Base-by-base conservation (phyloP, 2,113 vertebrate genomes). In the Polypterus senegalus region DNA sequence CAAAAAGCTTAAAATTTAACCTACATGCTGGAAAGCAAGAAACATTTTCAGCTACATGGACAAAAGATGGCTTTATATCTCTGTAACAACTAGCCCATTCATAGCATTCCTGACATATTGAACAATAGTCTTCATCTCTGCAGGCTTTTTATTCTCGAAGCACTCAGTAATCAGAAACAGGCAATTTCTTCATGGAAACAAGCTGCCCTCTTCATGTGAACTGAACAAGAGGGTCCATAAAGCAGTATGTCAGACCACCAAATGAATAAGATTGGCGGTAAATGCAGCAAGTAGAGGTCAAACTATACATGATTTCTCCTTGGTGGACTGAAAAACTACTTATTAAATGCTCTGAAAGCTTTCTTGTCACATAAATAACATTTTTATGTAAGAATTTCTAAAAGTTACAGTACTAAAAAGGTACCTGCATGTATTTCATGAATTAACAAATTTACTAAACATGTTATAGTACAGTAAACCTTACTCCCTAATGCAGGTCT, bases 61-160 rank as follows among this genome's bases (percentile, higher is more conserved):
- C 61, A 62, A 54, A 62, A 62, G 61, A 49, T 44, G 61, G 8
- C 48, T 62, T 62, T 51, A 54, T 54, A 54, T 46, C 11, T 46
- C 43, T 43, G 6, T 5, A 61, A 61, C 61, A 62, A 49, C 9
- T 53, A 54, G 43, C 45, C 51, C 49, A 54, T 53, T 54, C 9
- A 62, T 10, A 10, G 59, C 27, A 5, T 45, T 7, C 59, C 43
- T 52, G 46, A 45, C 58, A 54, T 47, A 43, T 10, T 55, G 47
- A 60, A 48, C 44, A 54, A 10, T 8, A 47, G 49, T 11, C 43
- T 46, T 52, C 7, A 52, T 45, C 56, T 58, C 7, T 45, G n/a
- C 44, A 49, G 27, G 49, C 43, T 52, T 45, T 52, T 52, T 51
- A 45, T 45, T 61, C 10, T 9, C 3, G 45, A 52, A 47, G 47